These are phyloP conservation scores for Ceratina australensis DNA, from an alignment of 1,140 invertebrate genomes.

Conservation along the genomic window DNA sequence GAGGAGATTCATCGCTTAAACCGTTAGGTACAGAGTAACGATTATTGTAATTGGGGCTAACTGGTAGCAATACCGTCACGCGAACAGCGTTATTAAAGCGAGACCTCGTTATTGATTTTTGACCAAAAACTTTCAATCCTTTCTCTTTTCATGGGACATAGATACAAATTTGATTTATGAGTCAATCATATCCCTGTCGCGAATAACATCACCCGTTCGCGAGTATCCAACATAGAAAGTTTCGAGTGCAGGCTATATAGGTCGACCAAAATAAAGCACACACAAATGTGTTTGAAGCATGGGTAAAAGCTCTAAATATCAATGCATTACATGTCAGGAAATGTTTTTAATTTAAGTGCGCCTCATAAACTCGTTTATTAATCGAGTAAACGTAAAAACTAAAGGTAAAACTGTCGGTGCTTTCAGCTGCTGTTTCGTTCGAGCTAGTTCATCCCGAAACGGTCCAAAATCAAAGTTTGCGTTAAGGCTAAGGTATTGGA, in stretches of 20 bases:
- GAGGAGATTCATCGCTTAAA: not conserved
- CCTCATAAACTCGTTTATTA: too few species aligned
- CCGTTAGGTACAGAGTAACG: not conserved
- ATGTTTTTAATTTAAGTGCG: too few species aligned
- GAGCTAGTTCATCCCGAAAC: too few species aligned
- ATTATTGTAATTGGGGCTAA: constrained; percentile 14
- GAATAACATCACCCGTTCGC: not conserved
- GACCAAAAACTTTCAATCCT: not conserved
- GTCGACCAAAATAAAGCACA: constrained; percentile 25
- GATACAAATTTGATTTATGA: constrained; percentile 22
- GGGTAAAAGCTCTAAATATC: not conserved
- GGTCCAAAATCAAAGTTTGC: too few species aligned
- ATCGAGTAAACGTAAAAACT: too few species aligned
- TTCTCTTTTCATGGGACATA: too few species aligned
- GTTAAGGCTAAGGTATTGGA: too few species aligned
- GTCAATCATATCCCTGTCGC: constrained; percentile 12
- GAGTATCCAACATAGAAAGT: constrained; percentile 37
- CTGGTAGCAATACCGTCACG: not conserved
- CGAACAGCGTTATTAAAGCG: not conserved
- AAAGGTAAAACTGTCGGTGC: too few species aligned
- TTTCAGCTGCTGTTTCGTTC: too few species aligned
- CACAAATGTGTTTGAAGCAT: constrained; percentile 6
- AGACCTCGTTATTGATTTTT: constrained; percentile 7
- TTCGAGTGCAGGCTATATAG: constrained; percentile 10
- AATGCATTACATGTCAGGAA: too few species aligned